Base-by-base conservation (phyloP, 2,888 invertebrate species). In the Cylloceria caligata region DNA sequence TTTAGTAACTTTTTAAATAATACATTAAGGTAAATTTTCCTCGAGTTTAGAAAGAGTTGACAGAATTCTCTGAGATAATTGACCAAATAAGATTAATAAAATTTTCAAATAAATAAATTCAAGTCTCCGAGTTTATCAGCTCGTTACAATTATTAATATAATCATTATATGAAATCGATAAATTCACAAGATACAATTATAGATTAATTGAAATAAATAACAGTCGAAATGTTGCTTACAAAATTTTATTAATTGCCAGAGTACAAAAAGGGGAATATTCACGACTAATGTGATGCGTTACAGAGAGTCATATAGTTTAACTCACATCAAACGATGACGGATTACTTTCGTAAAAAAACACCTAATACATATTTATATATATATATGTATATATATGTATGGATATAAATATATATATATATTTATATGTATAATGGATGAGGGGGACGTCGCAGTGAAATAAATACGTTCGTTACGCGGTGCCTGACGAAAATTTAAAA, bases 191-290 rank as follows among this genome's bases (percentile, higher is more conserved):
- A 62, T 60, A 62, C 11, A 34, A 71, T 64, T 36, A 24, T 30
- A 62, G 36, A 49, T 47, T 13, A 52, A 65, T 52, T 57, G 27
- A 45, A 47, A 78, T 7, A 19, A n/a, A 60, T 60, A 34, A 60
- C 16, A 60, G 6, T n/a, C n/a, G 30, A 5, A 6, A 13, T 71
- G 65, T 84, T 87, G 87, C 78, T 84, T 87, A 87, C 85, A 87
- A 87, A 87, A 87, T 84, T 88, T 90, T 89, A 88, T 92, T 92
- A 87, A 90, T 91, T 91, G 90, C 89, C 90, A 90, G 89, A 91
- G 90, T 92, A 92, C 89, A 92, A 92, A 92, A n/a, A 92, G 87
- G 88, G 87, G 85, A 75, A 64, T 80, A 86, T 86, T 87, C 85
- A 86, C 86, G 87, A 87, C 82, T 86, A 87, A 86, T 88, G 88